A percentile compares a stretch with the other conserved stretches of the same genome.
Conservation (phyloP, 2,113 vertebrate species). For the Oncorhynchus tshawytscha region DNA sequence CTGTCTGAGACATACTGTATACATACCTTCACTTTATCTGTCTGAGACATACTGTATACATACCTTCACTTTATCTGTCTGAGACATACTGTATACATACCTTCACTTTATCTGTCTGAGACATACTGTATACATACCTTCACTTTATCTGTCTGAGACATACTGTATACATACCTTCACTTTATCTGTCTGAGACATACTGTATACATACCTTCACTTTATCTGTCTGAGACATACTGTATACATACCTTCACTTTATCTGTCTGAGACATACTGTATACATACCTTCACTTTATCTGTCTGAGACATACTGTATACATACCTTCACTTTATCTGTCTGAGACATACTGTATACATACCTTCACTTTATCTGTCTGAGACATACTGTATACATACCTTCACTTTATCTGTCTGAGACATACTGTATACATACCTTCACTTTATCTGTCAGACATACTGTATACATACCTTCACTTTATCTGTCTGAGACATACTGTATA, state of each 20-base stretch:
- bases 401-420: too few relatives aligned
- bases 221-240: too few relatives aligned
- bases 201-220: background rate
- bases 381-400: background rate
- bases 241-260: background rate
- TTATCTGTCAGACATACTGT: too few relatives aligned
- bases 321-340: background rate
- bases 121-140: background rate
- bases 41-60: background rate
- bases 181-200: too few relatives aligned
- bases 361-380: too few relatives aligned
- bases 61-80: background rate
- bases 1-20: too few relatives aligned
- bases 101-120: too few relatives aligned
- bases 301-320: background rate
- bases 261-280: background rate
- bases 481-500: background rate
- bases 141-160: too few relatives aligned
- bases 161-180: background rate
- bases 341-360: background rate
- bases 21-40: background rate
- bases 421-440: background rate
- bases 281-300: background rate
- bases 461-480: background rate
- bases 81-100: background rate